These are phyloP conservation scores for Heterocephalus glaber DNA, from an alignment of 2,113 vertebrate species.

Conservation along the genomic window DNA sequence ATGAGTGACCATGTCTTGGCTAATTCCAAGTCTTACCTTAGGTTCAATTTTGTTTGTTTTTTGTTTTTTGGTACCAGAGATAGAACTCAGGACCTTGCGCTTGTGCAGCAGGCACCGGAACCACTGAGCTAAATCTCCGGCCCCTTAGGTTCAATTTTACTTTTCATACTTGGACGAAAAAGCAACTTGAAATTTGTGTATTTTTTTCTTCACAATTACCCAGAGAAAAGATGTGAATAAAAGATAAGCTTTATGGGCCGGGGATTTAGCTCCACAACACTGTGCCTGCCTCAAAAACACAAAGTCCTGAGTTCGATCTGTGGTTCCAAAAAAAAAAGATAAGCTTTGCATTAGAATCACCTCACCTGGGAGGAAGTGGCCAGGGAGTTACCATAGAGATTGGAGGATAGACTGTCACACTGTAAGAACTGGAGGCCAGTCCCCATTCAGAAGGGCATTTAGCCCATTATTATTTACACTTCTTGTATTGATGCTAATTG, in stretches of 20 bases:
- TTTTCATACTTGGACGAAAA: not conserved
- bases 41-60: not conserved
- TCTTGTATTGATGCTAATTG: not conserved
- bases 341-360: not conserved
- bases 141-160: not conserved
- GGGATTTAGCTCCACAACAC: too few relatives aligned
- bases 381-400: not conserved
- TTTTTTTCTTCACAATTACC: not conserved
- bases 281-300: too few relatives aligned
- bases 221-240: not conserved
- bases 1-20: constrained; percentile 20
- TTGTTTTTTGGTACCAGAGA: too few relatives aligned
- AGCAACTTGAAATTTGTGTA: not conserved
- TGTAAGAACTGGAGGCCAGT: not conserved
- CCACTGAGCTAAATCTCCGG: too few relatives aligned
- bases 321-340: too few relatives aligned
- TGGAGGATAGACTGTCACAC: not conserved
- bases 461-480: not conserved
- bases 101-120: too few relatives aligned
- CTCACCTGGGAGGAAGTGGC: not conserved
- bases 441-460: constrained; percentile 20
- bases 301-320: too few relatives aligned
- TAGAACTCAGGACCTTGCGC: too few relatives aligned
- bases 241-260: not conserved
- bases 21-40: constrained; percentile 5